Evolutionary conservation across 2,888 invertebrate genomes (phyloP), one percentile per base, ranked within the genome.

Genomic region (Thereva unica): DNA sequence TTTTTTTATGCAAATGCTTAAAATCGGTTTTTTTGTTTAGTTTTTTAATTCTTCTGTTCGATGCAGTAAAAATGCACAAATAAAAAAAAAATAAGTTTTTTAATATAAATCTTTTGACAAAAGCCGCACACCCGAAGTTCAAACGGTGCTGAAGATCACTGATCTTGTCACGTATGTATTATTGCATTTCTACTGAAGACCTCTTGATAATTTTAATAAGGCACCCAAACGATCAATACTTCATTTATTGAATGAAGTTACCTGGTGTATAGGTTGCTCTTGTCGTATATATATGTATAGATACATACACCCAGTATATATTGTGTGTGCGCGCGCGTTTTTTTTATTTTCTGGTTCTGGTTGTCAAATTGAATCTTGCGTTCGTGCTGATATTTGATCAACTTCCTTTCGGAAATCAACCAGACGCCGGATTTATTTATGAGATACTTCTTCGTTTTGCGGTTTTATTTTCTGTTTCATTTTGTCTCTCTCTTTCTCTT

Each of bases 361-460:
- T 54, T 64, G 61, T 64, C 64, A 64, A 64, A 64, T 42, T 53
- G 53, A 64, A 54, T 64, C 23, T 44, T 54, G 65, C 65, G 57
- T 67, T 68, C 70, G 70, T 70, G 70, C 56, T 37, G 68, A 70
- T 67, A 70, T 70, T 70, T 70, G 64, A 68, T 68, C 63, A 67
- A 69, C 70, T 71, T 71, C 70, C 70, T 71, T 71, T 71, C 70
- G 70, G 70, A 71, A 71, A 69, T 68, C 53, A 68, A 61, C 70
- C 70, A 71, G 70, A 71, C 70, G 69, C 69, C 68, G 68, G 68
- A 69, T 67, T 69, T 66, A 69, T 68, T 69, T 69, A 67, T 67
- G 63, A 69, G 63, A 67, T 67, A 63, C 54, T 54, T 66, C 40
- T 63, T 23, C 23, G 23, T 42, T 64, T 64, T 44, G 53, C 59